Percentiles rank a stretch among this genome's conserved stretches.
phyloP scores from a whole-genome alignment of 92 coral and sea anemone species.

The Palythoa heliodiscus region DNA sequence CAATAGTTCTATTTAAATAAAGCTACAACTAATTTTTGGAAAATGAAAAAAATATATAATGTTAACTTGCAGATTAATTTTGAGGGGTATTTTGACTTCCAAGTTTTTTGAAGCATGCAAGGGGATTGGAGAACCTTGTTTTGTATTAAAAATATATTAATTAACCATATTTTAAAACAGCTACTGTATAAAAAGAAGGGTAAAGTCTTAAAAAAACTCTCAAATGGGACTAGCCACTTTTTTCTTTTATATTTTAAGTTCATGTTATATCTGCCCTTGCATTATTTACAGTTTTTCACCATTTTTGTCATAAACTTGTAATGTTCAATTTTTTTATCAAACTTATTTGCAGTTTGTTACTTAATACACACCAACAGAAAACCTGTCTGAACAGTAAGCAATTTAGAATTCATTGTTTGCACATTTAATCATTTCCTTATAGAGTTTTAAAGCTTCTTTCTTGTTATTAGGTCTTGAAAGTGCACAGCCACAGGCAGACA shows the following conservation, averaged over 20 bases:
- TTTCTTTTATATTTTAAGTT: no score
- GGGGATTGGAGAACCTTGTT: neutral
- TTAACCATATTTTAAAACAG: neutral
- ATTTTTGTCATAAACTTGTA: neutral
- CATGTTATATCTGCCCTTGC: neutral
- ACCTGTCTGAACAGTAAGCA: neutral
- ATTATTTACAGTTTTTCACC: neutral
- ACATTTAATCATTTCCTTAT: neutral
- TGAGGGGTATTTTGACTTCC: neutral
- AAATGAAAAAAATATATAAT: no score
- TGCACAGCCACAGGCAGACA: slow-evolving; percentile 48
- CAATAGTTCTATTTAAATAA: neutral
- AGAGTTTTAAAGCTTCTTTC: slow-evolving; percentile 48
- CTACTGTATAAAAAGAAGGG: neutral
- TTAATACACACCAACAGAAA: neutral
- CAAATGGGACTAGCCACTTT: no score
- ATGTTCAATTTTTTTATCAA: neutral
- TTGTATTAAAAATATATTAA: neutral
- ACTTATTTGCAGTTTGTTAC: neutral
- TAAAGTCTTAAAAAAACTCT: no score
- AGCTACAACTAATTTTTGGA: neutral
- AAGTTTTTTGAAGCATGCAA: neutral
- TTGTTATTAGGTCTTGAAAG: slow-evolving; percentile 43
- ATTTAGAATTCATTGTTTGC: no score
- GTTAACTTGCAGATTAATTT: neutral